Percentiles rank a stretch among this genome's conserved stretches.
These are phyloP conservation scores for Phaedon cochleariae DNA, from an alignment of 2,888 invertebrate genomes.

Conservation along the genomic window DNA sequence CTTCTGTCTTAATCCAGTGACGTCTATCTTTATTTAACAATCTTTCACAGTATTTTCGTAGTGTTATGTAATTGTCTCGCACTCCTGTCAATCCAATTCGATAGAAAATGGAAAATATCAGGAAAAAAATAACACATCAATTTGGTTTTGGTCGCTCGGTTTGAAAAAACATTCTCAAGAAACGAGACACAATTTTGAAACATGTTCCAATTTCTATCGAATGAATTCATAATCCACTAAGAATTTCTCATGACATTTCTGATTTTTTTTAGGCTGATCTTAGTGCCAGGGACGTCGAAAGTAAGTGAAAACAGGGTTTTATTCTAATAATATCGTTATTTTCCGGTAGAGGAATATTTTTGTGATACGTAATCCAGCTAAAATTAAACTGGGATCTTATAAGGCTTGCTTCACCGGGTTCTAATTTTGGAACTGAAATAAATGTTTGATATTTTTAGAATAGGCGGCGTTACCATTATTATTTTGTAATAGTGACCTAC, in stretches of 20 bases:
- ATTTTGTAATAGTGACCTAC: conserved; percentile 32
- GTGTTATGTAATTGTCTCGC: background rate
- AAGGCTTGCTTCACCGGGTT: conserved; percentile 40
- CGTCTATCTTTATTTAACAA: conserved; percentile 24
- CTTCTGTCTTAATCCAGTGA: conserved; percentile 29
- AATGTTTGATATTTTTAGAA: conserved; percentile 35
- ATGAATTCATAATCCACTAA: too few species aligned
- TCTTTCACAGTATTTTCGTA: background rate
- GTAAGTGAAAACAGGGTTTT: conserved; percentile 69
- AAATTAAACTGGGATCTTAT: conserved; percentile 48
- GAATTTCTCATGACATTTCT: too few species aligned
- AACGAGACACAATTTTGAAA: too few species aligned
- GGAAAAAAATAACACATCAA: too few species aligned
- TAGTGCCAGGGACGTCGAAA: conserved; percentile 87
- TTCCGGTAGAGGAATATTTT: conserved; percentile 25
- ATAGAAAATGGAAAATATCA: background rate
- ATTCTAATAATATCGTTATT: conserved; percentile 17
- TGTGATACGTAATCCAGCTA: conserved; percentile 39
- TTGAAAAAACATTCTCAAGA: too few species aligned
- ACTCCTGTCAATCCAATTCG: too few species aligned
- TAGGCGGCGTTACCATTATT: conserved; percentile 17
- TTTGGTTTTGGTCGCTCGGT: too few species aligned
- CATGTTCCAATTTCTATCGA: conserved; percentile 4
- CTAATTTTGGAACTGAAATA: conserved; percentile 39
- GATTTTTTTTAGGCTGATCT: conserved; percentile 80